Evolutionary conservation across 2,797 vertebrate species (phyloP).

Genomic region (Euphonia xanthogaster): DNA sequence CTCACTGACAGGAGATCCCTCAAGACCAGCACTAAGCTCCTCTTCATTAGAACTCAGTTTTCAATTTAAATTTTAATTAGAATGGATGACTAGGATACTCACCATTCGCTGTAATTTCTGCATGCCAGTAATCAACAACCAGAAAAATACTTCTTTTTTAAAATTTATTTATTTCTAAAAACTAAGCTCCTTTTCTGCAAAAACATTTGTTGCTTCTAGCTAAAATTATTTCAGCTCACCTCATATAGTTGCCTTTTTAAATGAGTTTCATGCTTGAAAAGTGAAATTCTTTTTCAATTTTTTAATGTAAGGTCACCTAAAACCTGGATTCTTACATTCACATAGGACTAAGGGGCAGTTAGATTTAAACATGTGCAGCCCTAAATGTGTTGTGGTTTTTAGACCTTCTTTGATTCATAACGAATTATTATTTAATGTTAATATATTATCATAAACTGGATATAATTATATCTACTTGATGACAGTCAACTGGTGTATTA

Average conservation of each 20-base stretch:
- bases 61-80: constrained; percentile 84
- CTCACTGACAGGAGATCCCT: constrained; percentile 71
- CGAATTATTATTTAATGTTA: not conserved
- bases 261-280: not conserved
- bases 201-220: not conserved
- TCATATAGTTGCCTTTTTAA: not conserved
- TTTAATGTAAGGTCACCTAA: constrained; percentile 9
- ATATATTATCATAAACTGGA: not conserved
- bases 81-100: constrained; percentile 73
- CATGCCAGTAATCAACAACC: constrained; percentile 53
- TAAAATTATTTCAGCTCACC: constrained; percentile 28
- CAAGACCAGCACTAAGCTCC: constrained; percentile 73
- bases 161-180: not conserved
- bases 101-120: constrained; percentile 53
- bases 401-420: not conserved
- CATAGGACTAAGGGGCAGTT: not conserved
- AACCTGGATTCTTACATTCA: not conserved
- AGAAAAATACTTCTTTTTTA: not conserved
- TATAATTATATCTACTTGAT: not conserved
- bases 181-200: constrained; percentile 36
- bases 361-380: not conserved
- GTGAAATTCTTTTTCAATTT: not conserved
- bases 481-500: not conserved
- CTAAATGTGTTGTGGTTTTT: not conserved
- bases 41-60: constrained; percentile 79